Evolutionary conservation across 2,888 invertebrate species (phyloP), one percentile per base, ranked within the genome.

Genomic region (Carabus problematicus): DNA sequence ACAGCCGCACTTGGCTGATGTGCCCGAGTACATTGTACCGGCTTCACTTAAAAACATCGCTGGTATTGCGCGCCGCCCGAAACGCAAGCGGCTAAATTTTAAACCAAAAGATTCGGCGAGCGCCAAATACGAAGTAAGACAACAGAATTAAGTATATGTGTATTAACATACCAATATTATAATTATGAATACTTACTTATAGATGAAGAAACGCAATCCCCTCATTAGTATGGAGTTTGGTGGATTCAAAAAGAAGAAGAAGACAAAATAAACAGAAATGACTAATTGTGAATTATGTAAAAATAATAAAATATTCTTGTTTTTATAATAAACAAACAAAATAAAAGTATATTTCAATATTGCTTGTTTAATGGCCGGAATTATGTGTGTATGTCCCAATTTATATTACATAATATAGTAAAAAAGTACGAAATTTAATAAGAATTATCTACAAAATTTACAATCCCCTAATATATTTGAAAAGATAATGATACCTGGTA

Each of bases 1-100:
- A 8, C 94, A 95, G 78, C 86, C 89, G 0, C 97, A 97, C 81
- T 82, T 98, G 71, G 87, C 93, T 29, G 91, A 97, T 79, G 93
- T 98, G 0, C 98, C 98, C 0, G 96, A 96, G 63, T 98, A 98
- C 79, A 89, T 95, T 73, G 85, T 96, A 0, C 95, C 95, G 0
- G 86, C 88, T 0, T 89, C 93, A 0, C 80, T 95, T 58, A 90
- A 92, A 77, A 86, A 85, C 71, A 82, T 91, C 14, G 85, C 88
- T 4, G 84, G 85, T 55, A 63, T 70, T 41, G 63, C 11, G 45
- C 12, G 16, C n/a, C 58, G 52, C 8, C 40, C 41, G 12, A 58
- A 64, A 47, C 40, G 61, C n/a, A 43, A 18, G 71, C 74, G 78
- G 42, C 79, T 78, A 63, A 64, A 77, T 19, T 76, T 77, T 71